A percentile compares a stretch with the other conserved stretches of the same genome.
Conservation (phyloP, 2,888 invertebrate species). For the Tanytarsus gracilentus region DNA sequence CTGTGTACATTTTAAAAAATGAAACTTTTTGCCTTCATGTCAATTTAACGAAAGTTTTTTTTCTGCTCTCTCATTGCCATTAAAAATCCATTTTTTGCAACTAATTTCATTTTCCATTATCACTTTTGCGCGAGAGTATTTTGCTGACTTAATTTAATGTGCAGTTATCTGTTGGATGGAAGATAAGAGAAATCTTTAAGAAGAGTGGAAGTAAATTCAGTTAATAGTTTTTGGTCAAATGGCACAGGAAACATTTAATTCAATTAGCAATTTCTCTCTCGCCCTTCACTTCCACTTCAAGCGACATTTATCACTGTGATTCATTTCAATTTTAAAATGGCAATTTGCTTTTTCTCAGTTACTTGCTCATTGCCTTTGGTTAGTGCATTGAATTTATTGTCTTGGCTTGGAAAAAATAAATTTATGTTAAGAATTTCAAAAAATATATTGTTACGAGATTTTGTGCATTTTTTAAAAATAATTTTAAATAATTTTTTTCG, state of each 20-base stretch:
- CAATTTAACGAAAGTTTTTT: neutral
- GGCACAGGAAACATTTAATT: slow-evolving; percentile 22
- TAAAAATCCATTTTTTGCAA: slow-evolving; percentile 24
- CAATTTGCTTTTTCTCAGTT: neutral
- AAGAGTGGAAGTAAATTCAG: slow-evolving; percentile 14
- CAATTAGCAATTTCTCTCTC: slow-evolving; percentile 19
- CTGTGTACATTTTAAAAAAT: neutral
- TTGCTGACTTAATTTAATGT: neutral
- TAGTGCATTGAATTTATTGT: no score
- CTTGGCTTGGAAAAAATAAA: no score
- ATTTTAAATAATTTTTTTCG: no score
- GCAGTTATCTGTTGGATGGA: slow-evolving; percentile 4
- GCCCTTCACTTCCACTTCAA: neutral
- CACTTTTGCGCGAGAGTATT: neutral
- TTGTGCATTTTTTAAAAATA: no score
- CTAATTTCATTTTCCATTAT: slow-evolving; percentile 10
- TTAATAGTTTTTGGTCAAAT: slow-evolving; percentile 27
- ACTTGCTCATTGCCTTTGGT: neutral
- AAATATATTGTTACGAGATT: no score
- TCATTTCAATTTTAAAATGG: slow-evolving; percentile 3
- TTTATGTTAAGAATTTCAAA: no score
- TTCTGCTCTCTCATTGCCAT: neutral
- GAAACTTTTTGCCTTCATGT: neutral
- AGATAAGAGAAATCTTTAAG: neutral
- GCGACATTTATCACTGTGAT: slow-evolving; percentile 20